phyloP scores from a whole-genome alignment of 2,888 invertebrate species.

The Nephrotoma guestfalica region DNA sequence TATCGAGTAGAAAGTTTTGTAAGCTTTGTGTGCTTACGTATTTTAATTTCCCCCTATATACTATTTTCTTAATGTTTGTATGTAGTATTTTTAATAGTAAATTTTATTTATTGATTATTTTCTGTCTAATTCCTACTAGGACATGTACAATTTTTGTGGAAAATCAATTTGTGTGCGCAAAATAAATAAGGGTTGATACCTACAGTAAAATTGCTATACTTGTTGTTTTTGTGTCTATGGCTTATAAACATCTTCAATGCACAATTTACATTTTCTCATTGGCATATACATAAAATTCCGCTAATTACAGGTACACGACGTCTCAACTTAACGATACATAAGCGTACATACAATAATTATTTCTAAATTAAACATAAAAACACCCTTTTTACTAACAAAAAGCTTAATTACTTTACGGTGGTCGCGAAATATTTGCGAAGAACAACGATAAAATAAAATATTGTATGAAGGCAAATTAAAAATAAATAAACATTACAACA shows the following conservation, averaged over 20 bases:
- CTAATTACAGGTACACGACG: background rate
- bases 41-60: background rate
- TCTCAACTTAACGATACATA: no score
- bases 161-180: background rate
- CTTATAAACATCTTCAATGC: background rate
- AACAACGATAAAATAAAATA: background rate
- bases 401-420: background rate
- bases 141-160: background rate
- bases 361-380: background rate
- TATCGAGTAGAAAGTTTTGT: background rate
- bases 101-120: background rate
- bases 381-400: background rate
- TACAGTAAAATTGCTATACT: background rate
- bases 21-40: background rate
- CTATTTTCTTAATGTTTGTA: background rate
- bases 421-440: background rate
- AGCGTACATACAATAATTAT: no score
- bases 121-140: background rate
- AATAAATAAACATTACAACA: background rate
- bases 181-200: background rate
- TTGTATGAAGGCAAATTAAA: no score
- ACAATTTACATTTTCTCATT: background rate
- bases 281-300: background rate
- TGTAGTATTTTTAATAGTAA: background rate
- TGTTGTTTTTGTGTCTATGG: background rate